Base-by-base conservation (phyloP, 2,888 invertebrate species). In the Drosophila quinaria region DNA sequence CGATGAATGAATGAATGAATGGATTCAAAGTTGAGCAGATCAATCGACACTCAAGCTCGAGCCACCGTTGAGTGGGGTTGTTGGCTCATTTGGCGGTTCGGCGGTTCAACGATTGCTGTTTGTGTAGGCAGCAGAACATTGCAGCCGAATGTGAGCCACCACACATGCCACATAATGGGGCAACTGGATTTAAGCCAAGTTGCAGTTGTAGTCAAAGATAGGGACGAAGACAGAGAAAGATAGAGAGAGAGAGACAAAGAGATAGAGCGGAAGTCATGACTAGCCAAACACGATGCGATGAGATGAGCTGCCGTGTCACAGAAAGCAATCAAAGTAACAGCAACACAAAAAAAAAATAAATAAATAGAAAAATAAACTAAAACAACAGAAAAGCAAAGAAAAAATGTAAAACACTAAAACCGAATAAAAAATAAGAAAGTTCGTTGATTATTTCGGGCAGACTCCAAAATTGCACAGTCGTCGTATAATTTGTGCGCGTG, bases 401-500 rank as follows among this genome's bases (percentile, higher is more conserved):
- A 50, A 70, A 69, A 81, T 72, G 61, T 58, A 37, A 62, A 78
- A 67, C 74, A 61, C 44, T 15, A 47, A 50, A 61, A 22, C 8
- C 15, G 10, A 55, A 56, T 15, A 35, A 58, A 46, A 41, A 39
- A 29, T 88, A 86, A 88, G 88, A 86, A 86, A 89, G 89, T 86
- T 88, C 67, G 76, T 74, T 86, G 87, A 86, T 88, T 86, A 89
- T 86, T 86, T 88, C 90, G 87, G 80, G 84, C 80, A 89, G 85
- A 73, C 83, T 77, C 68, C 68, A 70, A 84, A 70, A 61, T 56
- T 73, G 76, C 69, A 68, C 68, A 42, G 59, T 59, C 65, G 69
- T 72, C 84, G 74, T 78, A 88, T 88, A 86, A 90, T 89, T 84
- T 90, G 87, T 81, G 90, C 90, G 91, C 91, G 92, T 90, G 91